phyloP scores from a whole-genome alignment of 2,797 vertebrate genomes.

The Acridotheres tristis region DNA sequence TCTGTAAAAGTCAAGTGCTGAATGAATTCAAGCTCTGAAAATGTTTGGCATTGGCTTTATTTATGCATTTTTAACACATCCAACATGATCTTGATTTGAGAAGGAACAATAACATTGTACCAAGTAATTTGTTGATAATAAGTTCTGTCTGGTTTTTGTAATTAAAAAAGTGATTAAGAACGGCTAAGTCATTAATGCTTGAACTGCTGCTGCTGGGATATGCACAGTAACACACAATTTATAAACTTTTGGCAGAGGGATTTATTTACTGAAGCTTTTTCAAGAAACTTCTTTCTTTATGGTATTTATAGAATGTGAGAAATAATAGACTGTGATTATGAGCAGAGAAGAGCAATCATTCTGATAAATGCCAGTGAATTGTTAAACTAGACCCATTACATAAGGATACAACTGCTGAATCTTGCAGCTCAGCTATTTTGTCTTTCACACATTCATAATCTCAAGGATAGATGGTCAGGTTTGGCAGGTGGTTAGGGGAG shows the following conservation, averaged over 20 bases:
- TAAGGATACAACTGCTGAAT: background rate
- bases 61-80: background rate
- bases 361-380: background rate
- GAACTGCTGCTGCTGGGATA: background rate
- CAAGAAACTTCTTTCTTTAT: background rate
- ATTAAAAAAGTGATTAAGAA: slow-evolving; percentile 58
- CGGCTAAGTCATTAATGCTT: slow-evolving; percentile 30
- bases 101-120: slow-evolving; percentile 36
- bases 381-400: background rate
- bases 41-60: background rate
- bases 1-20: background rate
- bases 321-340: background rate
- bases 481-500: background rate
- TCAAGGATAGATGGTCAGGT: background rate
- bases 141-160: slow-evolving; percentile 44
- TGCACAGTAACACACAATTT: background rate
- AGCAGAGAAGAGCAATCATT: background rate
- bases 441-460: background rate
- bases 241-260: slow-evolving; percentile 35
- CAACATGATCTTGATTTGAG: slow-evolving; percentile 4
- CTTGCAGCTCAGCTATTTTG: background rate
- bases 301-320: slow-evolving; percentile 3
- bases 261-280: slow-evolving; percentile 38
- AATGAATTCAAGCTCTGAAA: background rate
- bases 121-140: slow-evolving; percentile 51